Evolutionary conservation across 1,140 invertebrate genomes (phyloP).

Genomic region (Marisa cornuarietis): DNA sequence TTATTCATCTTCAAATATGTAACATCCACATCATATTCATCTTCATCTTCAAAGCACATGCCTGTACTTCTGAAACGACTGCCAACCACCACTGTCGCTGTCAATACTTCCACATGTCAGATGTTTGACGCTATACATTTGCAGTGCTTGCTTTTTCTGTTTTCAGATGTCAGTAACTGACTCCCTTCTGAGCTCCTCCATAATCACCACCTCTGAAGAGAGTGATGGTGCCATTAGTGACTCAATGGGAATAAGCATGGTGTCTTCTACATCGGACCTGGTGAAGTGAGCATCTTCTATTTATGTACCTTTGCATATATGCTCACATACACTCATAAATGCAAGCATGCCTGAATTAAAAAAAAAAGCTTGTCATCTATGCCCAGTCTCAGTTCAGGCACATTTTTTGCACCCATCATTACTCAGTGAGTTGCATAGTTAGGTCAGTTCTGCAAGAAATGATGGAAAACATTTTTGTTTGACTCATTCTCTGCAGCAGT

Average conservation of each 20-base stretch:
- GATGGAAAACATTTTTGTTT: too few relatives aligned
- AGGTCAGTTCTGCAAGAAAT: too few relatives aligned
- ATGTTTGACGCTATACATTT: not conserved
- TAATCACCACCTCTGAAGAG: slow-evolving; percentile 41
- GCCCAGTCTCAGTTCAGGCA: too few relatives aligned
- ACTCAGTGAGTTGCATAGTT: too few relatives aligned
- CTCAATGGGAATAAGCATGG: slow-evolving; percentile 52
- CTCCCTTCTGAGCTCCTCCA: slow-evolving; percentile 53
- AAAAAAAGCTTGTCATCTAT: too few relatives aligned
- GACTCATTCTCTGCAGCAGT: too few relatives aligned
- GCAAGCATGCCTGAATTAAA: too few relatives aligned
- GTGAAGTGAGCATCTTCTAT: slow-evolving; percentile 46
- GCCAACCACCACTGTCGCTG: not conserved
- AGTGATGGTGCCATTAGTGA: slow-evolving; percentile 46
- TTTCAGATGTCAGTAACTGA: slow-evolving; percentile 46
- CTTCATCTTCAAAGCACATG: too few relatives aligned
- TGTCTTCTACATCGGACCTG: slow-evolving; percentile 53
- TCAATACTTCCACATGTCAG: not conserved
- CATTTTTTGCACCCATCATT: too few relatives aligned
- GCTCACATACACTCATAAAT: too few relatives aligned
- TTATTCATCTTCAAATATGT: too few relatives aligned
- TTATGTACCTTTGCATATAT: not conserved
- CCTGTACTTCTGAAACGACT: not conserved
- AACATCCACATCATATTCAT: too few relatives aligned
- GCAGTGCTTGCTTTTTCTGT: not conserved